Conservation (phyloP, 2,113 vertebrate genomes). For the Tauraco erythrolophus region DNA sequence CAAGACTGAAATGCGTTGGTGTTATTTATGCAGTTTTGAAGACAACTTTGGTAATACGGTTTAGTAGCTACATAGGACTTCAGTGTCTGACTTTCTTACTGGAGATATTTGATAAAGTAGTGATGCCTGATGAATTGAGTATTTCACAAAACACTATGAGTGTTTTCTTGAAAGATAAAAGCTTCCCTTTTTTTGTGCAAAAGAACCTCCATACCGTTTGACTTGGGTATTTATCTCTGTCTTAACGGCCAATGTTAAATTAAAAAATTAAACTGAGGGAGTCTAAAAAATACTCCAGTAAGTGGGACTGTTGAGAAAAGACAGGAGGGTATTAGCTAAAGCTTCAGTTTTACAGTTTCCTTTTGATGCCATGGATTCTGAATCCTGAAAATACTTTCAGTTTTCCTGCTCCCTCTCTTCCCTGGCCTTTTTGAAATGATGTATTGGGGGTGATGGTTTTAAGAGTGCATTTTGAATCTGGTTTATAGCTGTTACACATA, state of each 20-base stretch:
- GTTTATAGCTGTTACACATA: rapidly evolving
- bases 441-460: not conserved
- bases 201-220: not conserved
- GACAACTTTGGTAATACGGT: not conserved
- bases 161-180: not conserved
- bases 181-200: not conserved
- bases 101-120: not conserved
- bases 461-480: not conserved
- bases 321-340: rapidly evolving
- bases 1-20: not conserved
- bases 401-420: not conserved
- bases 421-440: not conserved
- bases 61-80: not conserved
- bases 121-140: not conserved
- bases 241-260: not conserved
- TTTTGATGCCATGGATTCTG: not conserved
- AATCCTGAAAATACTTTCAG: not conserved
- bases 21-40: rapidly evolving
- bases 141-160: rapidly evolving
- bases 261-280: not conserved
- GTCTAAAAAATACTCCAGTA: rapidly evolving
- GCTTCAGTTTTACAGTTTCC: rapidly evolving
- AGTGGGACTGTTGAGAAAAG: not conserved
- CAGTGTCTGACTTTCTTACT: rapidly evolving
- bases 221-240: not conserved